phyloP scores from a whole-genome alignment of 2,113 vertebrate species.

The Microtus oregoni region DNA sequence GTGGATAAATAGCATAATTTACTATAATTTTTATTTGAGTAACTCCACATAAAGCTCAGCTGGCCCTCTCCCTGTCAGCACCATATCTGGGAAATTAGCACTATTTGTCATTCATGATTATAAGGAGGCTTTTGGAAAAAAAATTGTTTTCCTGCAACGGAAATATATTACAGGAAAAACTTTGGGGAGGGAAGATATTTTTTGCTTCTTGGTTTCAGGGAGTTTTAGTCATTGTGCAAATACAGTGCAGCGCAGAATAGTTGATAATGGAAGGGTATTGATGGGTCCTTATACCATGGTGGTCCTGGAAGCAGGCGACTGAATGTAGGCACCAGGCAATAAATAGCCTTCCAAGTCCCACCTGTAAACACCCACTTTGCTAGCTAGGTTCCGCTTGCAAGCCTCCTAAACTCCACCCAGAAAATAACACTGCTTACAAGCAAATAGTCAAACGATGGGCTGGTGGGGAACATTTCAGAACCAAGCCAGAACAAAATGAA shows the following conservation, averaged over 20 bases:
- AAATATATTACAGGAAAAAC: neutral
- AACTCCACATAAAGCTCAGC: neutral
- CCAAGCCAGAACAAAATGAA: neutral
- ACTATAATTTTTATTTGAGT: constrained; percentile 10
- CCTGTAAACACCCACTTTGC: neutral
- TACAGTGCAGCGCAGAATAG: neutral
- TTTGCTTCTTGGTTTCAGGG: neutral
- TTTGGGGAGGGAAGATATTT: neutral
- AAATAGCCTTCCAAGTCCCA: neutral
- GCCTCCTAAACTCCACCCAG: neutral
- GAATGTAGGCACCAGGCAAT: neutral
- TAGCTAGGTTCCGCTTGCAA: neutral
- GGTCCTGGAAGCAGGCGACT: neutral
- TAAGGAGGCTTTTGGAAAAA: neutral
- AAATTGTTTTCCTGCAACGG: too few relatives aligned
- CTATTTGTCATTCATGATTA: neutral
- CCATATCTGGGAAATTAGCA: neutral
- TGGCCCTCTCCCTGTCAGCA: neutral
- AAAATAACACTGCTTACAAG: neutral
- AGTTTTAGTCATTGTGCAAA: neutral
- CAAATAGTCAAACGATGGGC: neutral
- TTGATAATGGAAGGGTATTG: neutral
- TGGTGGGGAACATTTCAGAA: neutral
- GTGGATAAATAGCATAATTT: neutral
- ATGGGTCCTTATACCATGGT: neutral